Evolutionary conservation across 2,888 invertebrate species (phyloP).

Genomic region (Nesidiocoris tenuis): DNA sequence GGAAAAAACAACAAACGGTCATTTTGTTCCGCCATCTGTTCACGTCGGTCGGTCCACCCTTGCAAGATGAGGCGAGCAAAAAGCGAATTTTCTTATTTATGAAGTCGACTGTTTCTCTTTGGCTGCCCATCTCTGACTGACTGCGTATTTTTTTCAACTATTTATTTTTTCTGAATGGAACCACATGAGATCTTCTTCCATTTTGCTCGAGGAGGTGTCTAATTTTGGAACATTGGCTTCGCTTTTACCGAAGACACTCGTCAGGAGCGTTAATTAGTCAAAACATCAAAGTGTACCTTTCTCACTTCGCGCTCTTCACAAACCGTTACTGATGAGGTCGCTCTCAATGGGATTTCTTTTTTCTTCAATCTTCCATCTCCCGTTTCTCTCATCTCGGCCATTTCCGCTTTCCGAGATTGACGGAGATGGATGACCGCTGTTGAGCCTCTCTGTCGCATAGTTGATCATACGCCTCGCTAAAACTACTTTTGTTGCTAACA

Average conservation of each 20-base stretch:
- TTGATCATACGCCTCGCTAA: slow-evolving; percentile 42
- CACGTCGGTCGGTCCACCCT: slow-evolving; percentile 20
- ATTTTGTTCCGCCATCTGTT: slow-evolving; percentile 36
- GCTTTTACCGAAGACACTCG: slow-evolving; percentile 9
- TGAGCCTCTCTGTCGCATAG: slow-evolving; percentile 5
- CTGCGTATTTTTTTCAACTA: neutral
- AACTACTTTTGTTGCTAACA: slow-evolving; percentile 37
- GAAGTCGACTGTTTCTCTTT: neutral
- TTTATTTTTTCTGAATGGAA: slow-evolving; percentile 36
- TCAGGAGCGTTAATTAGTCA: slow-evolving; percentile 43
- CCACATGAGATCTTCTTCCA: neutral
- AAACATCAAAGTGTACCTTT: slow-evolving; percentile 39
- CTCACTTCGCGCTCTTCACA: slow-evolving; percentile 28
- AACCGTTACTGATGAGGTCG: slow-evolving; percentile 41
- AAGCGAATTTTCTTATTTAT: slow-evolving; percentile 7
- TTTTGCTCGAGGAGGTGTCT: neutral
- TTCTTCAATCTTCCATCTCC: neutral
- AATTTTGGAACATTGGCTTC: neutral
- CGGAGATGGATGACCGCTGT: slow-evolving; percentile 41
- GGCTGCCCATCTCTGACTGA: neutral
- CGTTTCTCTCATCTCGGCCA: neutral
- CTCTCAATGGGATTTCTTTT: slow-evolving; percentile 37
- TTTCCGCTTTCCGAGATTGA: slow-evolving; percentile 33
- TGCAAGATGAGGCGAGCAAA: slow-evolving; percentile 5
- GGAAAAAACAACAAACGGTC: slow-evolving; percentile 30